These are phyloP conservation scores for Bungarus multicinctus DNA, from an alignment of 2,113 vertebrate species.

Conservation along the genomic window DNA sequence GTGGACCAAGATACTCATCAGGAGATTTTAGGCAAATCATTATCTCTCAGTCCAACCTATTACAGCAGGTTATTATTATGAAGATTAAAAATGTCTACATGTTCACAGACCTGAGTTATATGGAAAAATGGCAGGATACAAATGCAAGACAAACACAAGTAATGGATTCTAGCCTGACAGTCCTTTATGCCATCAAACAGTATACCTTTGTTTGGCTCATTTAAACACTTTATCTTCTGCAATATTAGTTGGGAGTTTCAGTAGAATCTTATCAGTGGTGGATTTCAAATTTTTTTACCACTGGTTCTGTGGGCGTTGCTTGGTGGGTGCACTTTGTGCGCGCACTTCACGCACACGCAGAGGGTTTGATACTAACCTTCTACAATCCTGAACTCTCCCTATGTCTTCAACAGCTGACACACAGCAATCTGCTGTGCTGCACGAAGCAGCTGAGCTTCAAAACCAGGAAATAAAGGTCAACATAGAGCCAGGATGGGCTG, in stretches of 20 bases:
- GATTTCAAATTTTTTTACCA: no score
- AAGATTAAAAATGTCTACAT: neutral
- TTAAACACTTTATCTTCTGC: neutral
- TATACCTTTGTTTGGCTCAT: neutral
- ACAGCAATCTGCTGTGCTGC: no score
- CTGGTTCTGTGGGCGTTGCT: no score
- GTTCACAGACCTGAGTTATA: neutral
- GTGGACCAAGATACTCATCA: neutral
- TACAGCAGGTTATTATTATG: neutral
- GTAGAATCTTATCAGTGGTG: neutral
- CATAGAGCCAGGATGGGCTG: no score
- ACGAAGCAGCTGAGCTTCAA: no score
- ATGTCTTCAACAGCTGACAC: no score
- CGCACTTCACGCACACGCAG: no score
- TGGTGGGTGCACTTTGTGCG: no score
- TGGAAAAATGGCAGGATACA: neutral
- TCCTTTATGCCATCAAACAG: neutral
- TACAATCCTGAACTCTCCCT: no score
- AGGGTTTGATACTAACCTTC: no score
- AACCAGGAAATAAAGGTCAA: no score
- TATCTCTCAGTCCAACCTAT: neutral
- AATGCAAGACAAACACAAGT: neutral
- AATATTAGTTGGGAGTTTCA: neutral
- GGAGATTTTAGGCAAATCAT: neutral
- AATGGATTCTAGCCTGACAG: neutral